Conservation (phyloP, 2,113 vertebrate genomes). For the Vimba vimba region DNA sequence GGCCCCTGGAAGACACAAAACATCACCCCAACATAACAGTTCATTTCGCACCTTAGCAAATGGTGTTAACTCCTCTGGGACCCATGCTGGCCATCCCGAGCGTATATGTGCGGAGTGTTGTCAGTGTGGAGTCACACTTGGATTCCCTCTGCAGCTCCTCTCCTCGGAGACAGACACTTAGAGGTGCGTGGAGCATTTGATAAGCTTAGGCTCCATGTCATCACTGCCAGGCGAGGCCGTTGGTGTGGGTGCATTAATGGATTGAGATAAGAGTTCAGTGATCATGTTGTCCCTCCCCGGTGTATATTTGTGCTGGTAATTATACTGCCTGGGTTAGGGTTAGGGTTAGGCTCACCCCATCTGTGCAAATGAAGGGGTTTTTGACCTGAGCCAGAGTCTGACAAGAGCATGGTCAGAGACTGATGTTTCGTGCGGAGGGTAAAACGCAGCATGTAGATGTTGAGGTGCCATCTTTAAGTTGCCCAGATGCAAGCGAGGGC, state of each 20-base stretch:
- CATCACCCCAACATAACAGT: constrained; percentile 34
- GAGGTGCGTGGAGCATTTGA: not conserved
- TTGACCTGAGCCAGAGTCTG: too few species aligned
- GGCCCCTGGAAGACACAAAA: constrained; percentile 21
- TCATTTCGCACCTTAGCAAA: constrained; percentile 10
- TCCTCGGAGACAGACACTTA: constrained; percentile 27
- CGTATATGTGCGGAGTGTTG: constrained; percentile 3
- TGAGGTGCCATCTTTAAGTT: too few species aligned
- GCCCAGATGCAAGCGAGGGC: too few species aligned
- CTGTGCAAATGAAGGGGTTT: too few species aligned
- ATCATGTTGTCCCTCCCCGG: constrained; percentile 30
- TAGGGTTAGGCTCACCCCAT: too few species aligned
- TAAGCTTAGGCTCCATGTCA: too few species aligned
- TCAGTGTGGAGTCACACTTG: not conserved
- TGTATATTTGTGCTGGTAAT: constrained; percentile 15
- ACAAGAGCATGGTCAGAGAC: too few species aligned
- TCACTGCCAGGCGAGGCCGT: too few species aligned
- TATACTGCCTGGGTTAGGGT: not conserved
- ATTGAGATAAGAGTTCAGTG: constrained; percentile 22
- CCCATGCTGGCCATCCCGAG: constrained; percentile 3
- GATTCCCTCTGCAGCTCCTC: constrained; percentile 25
- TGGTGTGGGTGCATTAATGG: not conserved
- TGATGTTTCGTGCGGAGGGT: too few species aligned
- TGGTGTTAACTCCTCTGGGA: not conserved
- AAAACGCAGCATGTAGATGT: too few species aligned